Evolutionary conservation across 2,888 invertebrate species (phyloP).

Genomic region (Cephalotes varians): DNA sequence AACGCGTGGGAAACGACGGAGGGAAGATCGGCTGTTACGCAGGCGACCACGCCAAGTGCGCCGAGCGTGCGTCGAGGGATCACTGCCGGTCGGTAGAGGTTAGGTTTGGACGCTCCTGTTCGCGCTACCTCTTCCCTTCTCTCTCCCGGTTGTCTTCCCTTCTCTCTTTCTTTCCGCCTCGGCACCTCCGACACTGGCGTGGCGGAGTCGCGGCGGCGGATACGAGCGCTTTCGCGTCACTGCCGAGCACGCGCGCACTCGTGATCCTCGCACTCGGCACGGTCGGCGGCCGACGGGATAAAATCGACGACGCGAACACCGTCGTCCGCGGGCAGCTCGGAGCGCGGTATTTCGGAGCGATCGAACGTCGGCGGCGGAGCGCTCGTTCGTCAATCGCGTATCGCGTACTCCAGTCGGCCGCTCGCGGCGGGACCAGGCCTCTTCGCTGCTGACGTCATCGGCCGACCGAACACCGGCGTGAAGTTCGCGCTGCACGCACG

Average conservation of each 20-base stretch:
- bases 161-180: slow-evolving; percentile 4
- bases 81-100: slow-evolving; percentile 72
- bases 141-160: slow-evolving; percentile 20
- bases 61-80: slow-evolving; percentile 43
- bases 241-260: slow-evolving; percentile 47
- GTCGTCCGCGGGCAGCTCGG: background rate
- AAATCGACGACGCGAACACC: slow-evolving; percentile 13
- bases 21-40: slow-evolving; percentile 52
- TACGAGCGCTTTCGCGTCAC: slow-evolving; percentile 25
- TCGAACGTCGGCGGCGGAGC: slow-evolving; percentile 57
- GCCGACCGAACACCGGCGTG: slow-evolving; percentile 71
- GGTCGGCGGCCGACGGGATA: background rate
- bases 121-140: slow-evolving; percentile 46
- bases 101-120: slow-evolving; percentile 68
- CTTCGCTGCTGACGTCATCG: slow-evolving; percentile 74
- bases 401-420: slow-evolving; percentile 59
- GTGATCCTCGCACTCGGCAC: slow-evolving; percentile 8
- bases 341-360: slow-evolving; percentile 20
- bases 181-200: slow-evolving; percentile 39
- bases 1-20: slow-evolving; percentile 22
- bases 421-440: slow-evolving; percentile 67
- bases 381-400: slow-evolving; percentile 44
- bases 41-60: background rate
- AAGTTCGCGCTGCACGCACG: slow-evolving; percentile 67
- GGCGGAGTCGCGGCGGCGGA: slow-evolving; percentile 47